phyloP scores from a whole-genome alignment of 2,113 vertebrate species.

The Pontoporia blainvillei region DNA sequence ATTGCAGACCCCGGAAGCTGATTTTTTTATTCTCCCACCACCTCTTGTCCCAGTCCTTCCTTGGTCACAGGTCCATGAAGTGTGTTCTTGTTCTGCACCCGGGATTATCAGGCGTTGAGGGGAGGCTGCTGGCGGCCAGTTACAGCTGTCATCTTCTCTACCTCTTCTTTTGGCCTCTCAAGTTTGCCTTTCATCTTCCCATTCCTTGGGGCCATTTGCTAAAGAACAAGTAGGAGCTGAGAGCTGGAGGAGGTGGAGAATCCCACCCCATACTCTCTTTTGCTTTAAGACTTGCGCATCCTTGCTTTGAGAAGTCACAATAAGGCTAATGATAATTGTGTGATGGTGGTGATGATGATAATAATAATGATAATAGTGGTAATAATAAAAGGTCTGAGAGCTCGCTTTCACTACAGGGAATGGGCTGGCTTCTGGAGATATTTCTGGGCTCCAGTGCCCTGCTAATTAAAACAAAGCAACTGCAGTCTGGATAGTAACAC shows the following conservation, averaged over 20 bases:
- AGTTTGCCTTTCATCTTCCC: not conserved
- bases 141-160: no score
- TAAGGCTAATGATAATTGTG: not conserved
- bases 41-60: accelerated
- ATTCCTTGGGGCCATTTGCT: not conserved
- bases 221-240: not conserved
- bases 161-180: not conserved
- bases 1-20: not conserved
- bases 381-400: not conserved
- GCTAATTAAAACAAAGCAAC: not conserved
- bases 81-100: not conserved
- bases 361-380: not conserved
- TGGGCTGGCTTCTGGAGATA: not conserved
- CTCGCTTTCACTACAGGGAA: not conserved
- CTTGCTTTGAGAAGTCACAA: not conserved
- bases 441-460: not conserved
- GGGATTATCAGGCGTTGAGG: accelerated
- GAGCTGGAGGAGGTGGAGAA: not conserved
- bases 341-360: not conserved
- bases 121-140: not conserved
- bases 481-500: not conserved
- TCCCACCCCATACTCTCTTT: not conserved
- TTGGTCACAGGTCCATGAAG: accelerated
- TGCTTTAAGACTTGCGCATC: not conserved
- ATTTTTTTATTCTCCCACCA: not conserved